phyloP scores from a whole-genome alignment of 2,113 vertebrate genomes.

The Plestiodon gilberti region DNA sequence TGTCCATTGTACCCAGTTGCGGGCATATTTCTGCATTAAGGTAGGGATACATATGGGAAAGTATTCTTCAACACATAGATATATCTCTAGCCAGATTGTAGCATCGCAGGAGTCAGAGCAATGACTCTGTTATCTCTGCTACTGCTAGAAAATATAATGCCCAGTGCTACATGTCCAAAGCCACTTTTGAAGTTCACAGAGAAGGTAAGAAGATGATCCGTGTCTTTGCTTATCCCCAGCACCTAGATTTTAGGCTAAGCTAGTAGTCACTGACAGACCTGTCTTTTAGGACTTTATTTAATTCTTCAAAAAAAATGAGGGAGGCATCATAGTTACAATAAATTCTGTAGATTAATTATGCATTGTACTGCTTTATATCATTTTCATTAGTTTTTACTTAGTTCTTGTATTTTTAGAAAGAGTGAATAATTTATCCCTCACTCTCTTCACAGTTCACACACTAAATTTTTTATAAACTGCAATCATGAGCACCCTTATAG shows the following conservation, averaged over 20 bases:
- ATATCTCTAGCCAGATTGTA: neutral
- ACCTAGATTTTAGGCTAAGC: neutral
- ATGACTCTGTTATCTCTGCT: neutral
- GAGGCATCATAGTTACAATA: neutral
- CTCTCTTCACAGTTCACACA: neutral
- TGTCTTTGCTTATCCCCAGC: neutral
- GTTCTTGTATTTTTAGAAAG: neutral
- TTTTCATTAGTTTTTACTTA: neutral
- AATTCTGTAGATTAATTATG: neutral
- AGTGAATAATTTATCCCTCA: neutral
- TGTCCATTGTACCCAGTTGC: neutral
- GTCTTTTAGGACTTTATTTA: neutral
- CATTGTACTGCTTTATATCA: neutral
- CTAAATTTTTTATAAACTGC: neutral
- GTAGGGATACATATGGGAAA: neutral
- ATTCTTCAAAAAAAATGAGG: neutral
- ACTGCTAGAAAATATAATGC: too few relatives aligned
- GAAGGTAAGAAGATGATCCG: neutral
- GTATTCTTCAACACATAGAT: neutral
- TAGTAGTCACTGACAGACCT: neutral
- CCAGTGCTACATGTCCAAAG: neutral
- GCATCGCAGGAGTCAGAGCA: neutral
- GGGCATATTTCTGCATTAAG: neutral
- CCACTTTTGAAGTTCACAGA: neutral
- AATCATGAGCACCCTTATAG: neutral